Conservation (phyloP, 2,113 vertebrate genomes). For the Maccullochella peelii region DNA sequence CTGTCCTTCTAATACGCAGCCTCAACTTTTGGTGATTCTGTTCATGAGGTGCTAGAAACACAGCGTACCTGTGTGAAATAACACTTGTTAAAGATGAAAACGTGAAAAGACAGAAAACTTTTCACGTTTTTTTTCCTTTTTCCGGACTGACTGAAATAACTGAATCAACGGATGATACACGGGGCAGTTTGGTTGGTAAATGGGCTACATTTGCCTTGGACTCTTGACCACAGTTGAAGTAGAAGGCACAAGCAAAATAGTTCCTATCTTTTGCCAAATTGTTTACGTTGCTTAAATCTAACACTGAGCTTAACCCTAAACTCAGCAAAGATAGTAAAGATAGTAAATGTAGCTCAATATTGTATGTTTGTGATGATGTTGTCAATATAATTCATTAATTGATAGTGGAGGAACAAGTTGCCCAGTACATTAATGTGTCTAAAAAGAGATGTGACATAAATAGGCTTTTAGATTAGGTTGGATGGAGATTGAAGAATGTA, state of each 20-base stretch:
- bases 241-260: background rate
- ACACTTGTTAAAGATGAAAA: background rate
- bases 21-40: background rate
- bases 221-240: background rate
- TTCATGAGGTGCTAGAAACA: background rate
- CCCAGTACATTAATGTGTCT: background rate
- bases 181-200: background rate
- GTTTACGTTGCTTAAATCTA: background rate
- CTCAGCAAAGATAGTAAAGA: background rate
- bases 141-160: background rate
- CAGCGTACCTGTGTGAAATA: background rate
- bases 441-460: background rate
- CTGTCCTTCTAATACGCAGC: background rate
- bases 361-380: background rate
- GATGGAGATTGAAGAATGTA: background rate
- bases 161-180: background rate
- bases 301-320: background rate
- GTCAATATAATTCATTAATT: conserved; percentile 1
- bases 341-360: background rate
- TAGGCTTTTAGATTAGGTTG: background rate
- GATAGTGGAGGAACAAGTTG: conserved; percentile 3
- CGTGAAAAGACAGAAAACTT: background rate
- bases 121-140: background rate
- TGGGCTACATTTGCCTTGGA: background rate
- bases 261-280: background rate